These are phyloP conservation scores for Tupaia tana DNA, from an alignment of 2,113 vertebrate genomes.

Conservation along the genomic window DNA sequence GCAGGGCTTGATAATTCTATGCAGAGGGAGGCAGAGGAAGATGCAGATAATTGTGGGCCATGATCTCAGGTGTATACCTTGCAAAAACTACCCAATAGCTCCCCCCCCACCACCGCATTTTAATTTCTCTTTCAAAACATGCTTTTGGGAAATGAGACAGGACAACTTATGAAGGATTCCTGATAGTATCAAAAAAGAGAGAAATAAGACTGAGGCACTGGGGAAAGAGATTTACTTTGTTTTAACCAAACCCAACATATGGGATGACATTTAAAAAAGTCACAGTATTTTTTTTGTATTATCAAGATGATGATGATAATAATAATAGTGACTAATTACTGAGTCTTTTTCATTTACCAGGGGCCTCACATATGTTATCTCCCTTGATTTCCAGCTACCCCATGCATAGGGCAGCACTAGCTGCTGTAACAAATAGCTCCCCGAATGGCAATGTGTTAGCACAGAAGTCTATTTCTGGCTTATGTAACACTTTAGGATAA, in stretches of 20 bases:
- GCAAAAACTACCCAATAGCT: neutral
- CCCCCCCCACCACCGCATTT: neutral
- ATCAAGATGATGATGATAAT: neutral
- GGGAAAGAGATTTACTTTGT: neutral
- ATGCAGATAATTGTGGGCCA: fast-evolving
- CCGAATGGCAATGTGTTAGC: too few species aligned
- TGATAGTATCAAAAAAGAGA: neutral
- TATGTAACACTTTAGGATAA: neutral
- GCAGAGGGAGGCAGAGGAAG: neutral
- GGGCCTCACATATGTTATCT: neutral
- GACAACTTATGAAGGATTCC: neutral
- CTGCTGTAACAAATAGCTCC: neutral
- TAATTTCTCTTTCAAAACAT: neutral
- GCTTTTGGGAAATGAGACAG: neutral
- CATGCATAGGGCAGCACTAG: neutral
- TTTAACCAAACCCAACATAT: conserved; percentile 24
- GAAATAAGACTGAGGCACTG: neutral
- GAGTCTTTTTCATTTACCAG: too few species aligned
- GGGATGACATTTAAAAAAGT: neutral
- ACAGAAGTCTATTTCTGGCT: neutral
- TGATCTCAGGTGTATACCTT: fast-evolving
- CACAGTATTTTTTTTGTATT: neutral
- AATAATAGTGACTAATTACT: neutral
- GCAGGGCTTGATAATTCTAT: neutral
- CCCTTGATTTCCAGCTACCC: neutral